Conservation (phyloP, 2,888 invertebrate species). For the Margaritifera margaritifera region DNA sequence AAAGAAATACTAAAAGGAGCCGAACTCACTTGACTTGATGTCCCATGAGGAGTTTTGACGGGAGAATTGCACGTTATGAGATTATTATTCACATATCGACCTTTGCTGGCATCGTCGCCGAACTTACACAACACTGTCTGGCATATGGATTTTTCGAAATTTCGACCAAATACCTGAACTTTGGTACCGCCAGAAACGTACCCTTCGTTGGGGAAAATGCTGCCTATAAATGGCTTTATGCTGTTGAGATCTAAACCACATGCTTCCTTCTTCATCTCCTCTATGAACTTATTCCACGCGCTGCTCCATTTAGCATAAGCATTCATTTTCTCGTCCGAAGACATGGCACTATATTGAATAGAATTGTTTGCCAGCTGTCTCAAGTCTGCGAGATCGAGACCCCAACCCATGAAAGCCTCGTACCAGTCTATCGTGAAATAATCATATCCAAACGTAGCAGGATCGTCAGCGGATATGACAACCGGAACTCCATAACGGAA, state of each 20-base stretch:
- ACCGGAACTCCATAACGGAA: conserved; percentile 33
- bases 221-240: conserved; percentile 2
- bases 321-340: conserved; percentile 8
- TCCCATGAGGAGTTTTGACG: background rate
- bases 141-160: conserved; percentile 28
- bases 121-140: conserved; percentile 26
- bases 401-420: conserved; percentile 36
- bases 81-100: conserved; percentile 20
- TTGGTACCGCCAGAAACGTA: conserved; percentile 10
- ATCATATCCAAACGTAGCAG: conserved; percentile 32
- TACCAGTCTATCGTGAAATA: conserved; percentile 41
- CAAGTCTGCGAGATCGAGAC: conserved; percentile 28
- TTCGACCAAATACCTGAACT: conserved; percentile 31
- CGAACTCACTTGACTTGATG: background rate
- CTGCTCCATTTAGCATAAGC: conserved; percentile 23
- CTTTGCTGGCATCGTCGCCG: conserved; percentile 14
- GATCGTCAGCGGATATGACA: conserved; percentile 35
- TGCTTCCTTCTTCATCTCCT: conserved; percentile 21
- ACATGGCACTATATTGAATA: conserved; percentile 27
- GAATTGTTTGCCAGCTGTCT: conserved; percentile 29
- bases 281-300: conserved; percentile 21
- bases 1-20: conserved; percentile 22
- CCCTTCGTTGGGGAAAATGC: conserved; percentile 24
- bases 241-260: conserved; percentile 10
- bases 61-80: conserved; percentile 23